Conservation (phyloP, 1,140 invertebrate species). For the Gonatopus flavifemur region DNA sequence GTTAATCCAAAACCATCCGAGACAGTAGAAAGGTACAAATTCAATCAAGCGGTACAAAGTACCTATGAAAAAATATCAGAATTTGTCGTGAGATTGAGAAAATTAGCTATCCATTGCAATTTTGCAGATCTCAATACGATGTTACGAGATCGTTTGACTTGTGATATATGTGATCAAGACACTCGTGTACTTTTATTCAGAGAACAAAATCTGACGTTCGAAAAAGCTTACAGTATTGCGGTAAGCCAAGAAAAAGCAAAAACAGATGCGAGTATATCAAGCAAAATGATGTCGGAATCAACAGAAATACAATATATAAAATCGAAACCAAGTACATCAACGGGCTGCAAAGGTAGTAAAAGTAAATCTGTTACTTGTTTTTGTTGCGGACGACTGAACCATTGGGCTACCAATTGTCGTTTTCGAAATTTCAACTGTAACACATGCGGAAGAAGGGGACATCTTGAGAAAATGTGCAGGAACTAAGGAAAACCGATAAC, state of each 20-base stretch:
- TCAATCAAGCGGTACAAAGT: conserved; percentile 4
- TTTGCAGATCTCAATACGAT: background rate
- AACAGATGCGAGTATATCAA: conserved; percentile 4
- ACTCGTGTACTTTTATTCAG: conserved; percentile 2
- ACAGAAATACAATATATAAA: background rate
- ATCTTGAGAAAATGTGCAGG: conserved; percentile 20
- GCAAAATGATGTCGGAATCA: too few relatives aligned
- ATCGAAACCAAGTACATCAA: background rate
- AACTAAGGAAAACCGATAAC: too few relatives aligned
- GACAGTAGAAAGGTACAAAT: conserved; percentile 9
- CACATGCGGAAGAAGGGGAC: conserved; percentile 15
- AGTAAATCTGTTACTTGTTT: conserved; percentile 3
- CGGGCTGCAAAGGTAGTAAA: background rate
- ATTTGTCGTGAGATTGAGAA: conserved; percentile 7
- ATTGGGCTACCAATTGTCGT: conserved; percentile 13
- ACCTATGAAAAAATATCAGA: conserved; percentile 6
- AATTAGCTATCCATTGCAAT: conserved; percentile 10
- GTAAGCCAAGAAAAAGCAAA: background rate
- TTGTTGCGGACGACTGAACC: conserved; percentile 20
- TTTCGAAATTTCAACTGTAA: conserved; percentile 20
- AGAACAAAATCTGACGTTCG: background rate
- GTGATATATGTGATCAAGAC: background rate
- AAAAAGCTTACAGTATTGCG: background rate
- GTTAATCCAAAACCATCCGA: conserved; percentile 3
- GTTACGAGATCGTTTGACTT: conserved; percentile 3